These are phyloP conservation scores for Melanogrammus aeglefinus DNA, from an alignment of 2,797 vertebrate species.

Conservation along the genomic window DNA sequence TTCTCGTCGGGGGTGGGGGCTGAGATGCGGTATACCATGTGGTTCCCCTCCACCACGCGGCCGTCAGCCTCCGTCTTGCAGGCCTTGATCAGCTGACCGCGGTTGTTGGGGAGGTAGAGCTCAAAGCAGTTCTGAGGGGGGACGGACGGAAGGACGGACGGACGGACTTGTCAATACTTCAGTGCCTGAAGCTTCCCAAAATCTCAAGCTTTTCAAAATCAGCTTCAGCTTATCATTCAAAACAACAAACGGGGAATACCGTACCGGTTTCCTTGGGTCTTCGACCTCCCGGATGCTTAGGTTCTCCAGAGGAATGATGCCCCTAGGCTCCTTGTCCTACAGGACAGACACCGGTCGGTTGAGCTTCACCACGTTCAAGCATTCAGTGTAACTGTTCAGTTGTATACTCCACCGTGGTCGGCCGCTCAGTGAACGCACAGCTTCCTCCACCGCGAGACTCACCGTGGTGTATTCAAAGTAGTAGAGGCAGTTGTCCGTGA, in stretches of 20 bases:
- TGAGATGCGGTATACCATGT: slow-evolving; percentile 87
- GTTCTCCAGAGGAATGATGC: slow-evolving; percentile 93
- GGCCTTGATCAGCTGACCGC: slow-evolving; percentile 93
- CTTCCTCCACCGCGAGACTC: slow-evolving; percentile 49
- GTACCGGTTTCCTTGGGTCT: slow-evolving; percentile 89
- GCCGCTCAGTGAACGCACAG: not conserved
- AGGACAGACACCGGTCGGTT: slow-evolving; percentile 28
- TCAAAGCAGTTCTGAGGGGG: slow-evolving; percentile 89
- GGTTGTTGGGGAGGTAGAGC: slow-evolving; percentile 93
- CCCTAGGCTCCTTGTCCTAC: slow-evolving; percentile 91
- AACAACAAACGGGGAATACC: slow-evolving; percentile 25
- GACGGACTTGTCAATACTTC: not conserved
- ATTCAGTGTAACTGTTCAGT: not conserved
- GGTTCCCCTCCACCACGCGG: slow-evolving; percentile 91
- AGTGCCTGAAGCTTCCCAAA: not conserved
- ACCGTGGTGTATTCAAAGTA: slow-evolving; percentile 99
- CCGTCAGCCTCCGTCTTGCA: slow-evolving; percentile 88
- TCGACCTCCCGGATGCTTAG: slow-evolving; percentile 95
- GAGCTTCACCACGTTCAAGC: slow-evolving; percentile 7
- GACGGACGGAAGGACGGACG: too few species aligned
- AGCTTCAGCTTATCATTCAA: not conserved
- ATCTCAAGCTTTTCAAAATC: not conserved
- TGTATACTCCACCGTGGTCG: not conserved
- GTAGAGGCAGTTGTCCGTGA: slow-evolving; percentile 97
- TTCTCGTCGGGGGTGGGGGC: slow-evolving; percentile 92